These are phyloP conservation scores for Athetis lepigone DNA, from an alignment of 2,888 invertebrate genomes.

Conservation along the genomic window DNA sequence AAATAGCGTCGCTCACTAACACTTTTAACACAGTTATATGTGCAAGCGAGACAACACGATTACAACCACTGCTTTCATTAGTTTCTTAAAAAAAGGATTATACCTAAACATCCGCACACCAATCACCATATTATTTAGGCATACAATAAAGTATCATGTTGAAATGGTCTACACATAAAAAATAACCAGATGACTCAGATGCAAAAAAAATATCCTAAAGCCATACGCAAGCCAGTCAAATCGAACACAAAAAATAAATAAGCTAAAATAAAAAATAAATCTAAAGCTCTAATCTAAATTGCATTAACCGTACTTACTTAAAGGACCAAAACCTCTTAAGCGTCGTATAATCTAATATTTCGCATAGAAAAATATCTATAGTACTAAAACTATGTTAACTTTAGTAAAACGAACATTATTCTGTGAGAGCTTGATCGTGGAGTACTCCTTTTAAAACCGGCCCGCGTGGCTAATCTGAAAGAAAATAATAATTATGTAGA, in stretches of 20 bases:
- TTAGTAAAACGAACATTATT: slow-evolving; percentile 71
- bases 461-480: slow-evolving; percentile 46
- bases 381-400: slow-evolving; percentile 70
- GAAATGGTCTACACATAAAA: slow-evolving; percentile 29
- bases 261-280: slow-evolving; percentile 33
- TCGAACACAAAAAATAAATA: slow-evolving; percentile 41
- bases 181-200: slow-evolving; percentile 26
- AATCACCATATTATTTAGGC: neutral
- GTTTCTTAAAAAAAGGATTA: neutral
- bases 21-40: neutral
- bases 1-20: neutral
- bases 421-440: slow-evolving; percentile 76
- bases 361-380: slow-evolving; percentile 82
- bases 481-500: slow-evolving; percentile 17
- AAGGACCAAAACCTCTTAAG: slow-evolving; percentile 81
- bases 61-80: neutral
- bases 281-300: slow-evolving; percentile 62
- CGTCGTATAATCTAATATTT: slow-evolving; percentile 71
- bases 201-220: slow-evolving; percentile 22
- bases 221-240: slow-evolving; percentile 39
- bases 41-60: neutral
- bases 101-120: neutral
- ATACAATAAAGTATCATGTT: neutral
- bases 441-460: slow-evolving; percentile 34
- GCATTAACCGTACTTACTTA: slow-evolving; percentile 54